Evolutionary conservation across 1,140 invertebrate genomes (phyloP).

Genomic region (Polypedilum pembai): DNA sequence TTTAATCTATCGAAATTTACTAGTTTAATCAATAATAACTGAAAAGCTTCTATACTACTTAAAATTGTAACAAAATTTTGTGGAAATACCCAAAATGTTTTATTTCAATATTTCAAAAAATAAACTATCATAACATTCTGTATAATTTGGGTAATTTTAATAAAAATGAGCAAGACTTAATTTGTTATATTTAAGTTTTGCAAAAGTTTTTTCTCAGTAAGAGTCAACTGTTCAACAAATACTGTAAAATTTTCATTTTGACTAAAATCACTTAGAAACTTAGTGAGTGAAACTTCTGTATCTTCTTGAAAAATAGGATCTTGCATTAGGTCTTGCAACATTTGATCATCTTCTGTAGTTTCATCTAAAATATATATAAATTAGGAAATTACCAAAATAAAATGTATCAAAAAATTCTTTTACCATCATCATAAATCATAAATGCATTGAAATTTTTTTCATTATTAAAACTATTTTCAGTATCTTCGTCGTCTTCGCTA

Average conservation of each 20-base stretch:
- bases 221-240: conserved; percentile 52
- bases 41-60: too few species aligned
- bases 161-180: too few species aligned
- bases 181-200: conserved; percentile 35
- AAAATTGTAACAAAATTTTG: too few species aligned
- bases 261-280: conserved; percentile 54
- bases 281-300: conserved; percentile 51
- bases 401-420: conserved; percentile 35
- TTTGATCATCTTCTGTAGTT: conserved; percentile 42
- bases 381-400: conserved; percentile 34
- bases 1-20: too few species aligned
- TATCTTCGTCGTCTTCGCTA: conserved; percentile 43
- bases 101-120: too few species aligned
- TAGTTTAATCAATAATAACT: too few species aligned
- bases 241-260: conserved; percentile 51
- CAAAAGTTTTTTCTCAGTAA: conserved; percentile 46
- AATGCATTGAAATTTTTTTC: conserved; percentile 33
- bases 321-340: conserved; percentile 49
- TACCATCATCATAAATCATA: conserved; percentile 37
- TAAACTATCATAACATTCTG: too few species aligned
- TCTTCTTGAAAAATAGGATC: conserved; percentile 57
- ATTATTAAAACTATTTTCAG: conserved; percentile 38
- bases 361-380: conserved; percentile 35
- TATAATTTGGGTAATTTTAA: too few species aligned
- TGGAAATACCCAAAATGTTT: too few species aligned